Evolutionary conservation across 30 jellyfish, hydroid and myxozoan species (phyloP), one percentile per base, ranked within the genome.

Genomic region (Hydra vulgaris): DNA sequence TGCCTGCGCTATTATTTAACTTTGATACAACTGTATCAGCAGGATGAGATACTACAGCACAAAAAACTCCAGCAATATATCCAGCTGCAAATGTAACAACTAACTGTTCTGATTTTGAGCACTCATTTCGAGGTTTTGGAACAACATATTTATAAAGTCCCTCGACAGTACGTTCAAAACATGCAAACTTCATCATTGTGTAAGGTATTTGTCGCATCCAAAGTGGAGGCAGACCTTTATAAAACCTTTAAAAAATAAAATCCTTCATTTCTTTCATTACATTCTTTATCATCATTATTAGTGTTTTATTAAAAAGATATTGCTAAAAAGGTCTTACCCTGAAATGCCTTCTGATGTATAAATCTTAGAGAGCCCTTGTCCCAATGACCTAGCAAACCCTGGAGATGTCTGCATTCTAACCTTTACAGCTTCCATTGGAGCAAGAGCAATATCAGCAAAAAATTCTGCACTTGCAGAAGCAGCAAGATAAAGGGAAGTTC

Each of bases 401-500:
- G 97, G 97, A 17, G 83, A 74, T 7, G 99, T 94, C 74, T 94
- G 99, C 76, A 94, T 88, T 55, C 99, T 85, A 71, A 94, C 99
- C 70, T 94, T 94, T 17, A 94, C 95, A 23, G 99, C 96, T 72
- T 94, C 99, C 99, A 94, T 94, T 3, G 99, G 99, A 15, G 97
- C 85, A 61, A 94, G 89, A 18, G 96, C 96, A 76, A 94, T 94
- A 70, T 94, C 99, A 82, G 99, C 99, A 86, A 94, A 94, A 92
- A 94, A 94, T 79, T 94, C 99, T 5, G 99, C 99, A 85, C 99
- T 94, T 3, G 99, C 99, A 71, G 99, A 94, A 22, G 99, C 99
- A 56, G 97, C 97, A 85, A 94, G 74, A 80, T 94, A 94, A 61
- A 94, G 61, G 17, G 96, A 79, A 21, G 99, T 94, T 52, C 99